Base-by-base conservation (phyloP, 2,888 invertebrate species). In the Ectemnius continuus region DNA sequence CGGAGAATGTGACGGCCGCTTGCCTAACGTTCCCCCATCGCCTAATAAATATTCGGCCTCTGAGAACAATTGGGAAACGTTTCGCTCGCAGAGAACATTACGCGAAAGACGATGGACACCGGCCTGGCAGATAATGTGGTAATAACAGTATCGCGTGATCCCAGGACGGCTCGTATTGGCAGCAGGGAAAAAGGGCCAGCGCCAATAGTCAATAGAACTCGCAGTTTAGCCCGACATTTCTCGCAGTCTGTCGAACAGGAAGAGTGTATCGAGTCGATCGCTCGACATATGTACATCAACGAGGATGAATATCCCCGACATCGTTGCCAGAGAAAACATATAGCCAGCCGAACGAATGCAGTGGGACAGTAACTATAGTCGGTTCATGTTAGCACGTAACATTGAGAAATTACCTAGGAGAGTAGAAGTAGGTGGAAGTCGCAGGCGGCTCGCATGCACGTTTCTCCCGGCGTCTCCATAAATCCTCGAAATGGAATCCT, bases 361-460 rank as follows among this genome's bases (percentile, higher is more conserved):
- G 14, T 28, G 47, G 8, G 8, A 64, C 68, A 57, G 73, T 67
- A 78, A 76, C 72, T 57, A 78, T 70, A 75, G 78, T 79, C 64
- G 75, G 76, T 73, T 64, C 82, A 67, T 67, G 75, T 72, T 75
- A 70, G 47, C 70, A 64, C 46, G 76, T 67, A 78, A 75, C 80
- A 71, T 81, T 81, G 84, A 80, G 83, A 84, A 81, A 84, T 82
- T 80, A 84, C 77, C 68, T 14, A 36, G 63, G 20, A 60, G 67
- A 75, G 45, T 61, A 70, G 72, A 74, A 60, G 66, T 60, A 28
- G 70, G 59, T 65, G 76, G 68, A 67, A 58, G 67, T 62, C 70
- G 61, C 68, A 6, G 6, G 62, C 61, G 67, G n/a, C 28, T 57
- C 45, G 61, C 59, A 45, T 61, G 70, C 63, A 63, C 62, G 60